Evolutionary conservation across 2,888 invertebrate species (phyloP).

Genomic region (Sthenelais limicola): DNA sequence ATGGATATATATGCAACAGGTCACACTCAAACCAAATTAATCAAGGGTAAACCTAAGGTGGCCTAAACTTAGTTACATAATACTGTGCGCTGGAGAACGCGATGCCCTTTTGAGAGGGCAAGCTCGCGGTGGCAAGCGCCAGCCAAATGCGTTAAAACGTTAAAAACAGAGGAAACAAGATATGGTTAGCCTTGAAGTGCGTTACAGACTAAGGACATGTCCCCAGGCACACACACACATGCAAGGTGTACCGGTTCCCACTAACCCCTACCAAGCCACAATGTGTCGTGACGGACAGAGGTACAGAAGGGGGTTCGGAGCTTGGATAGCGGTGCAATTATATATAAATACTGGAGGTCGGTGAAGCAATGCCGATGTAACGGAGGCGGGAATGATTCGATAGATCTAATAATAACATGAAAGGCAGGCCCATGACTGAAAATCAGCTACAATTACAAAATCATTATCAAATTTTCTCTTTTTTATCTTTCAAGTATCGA

Average conservation of each 20-base stretch:
- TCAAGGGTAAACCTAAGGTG: conserved; percentile 33
- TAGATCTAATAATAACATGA: conserved; percentile 28
- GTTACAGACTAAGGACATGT: conserved; percentile 24
- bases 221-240: conserved; percentile 37
- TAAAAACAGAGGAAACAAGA: conserved; percentile 24
- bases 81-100: background rate
- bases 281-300: conserved; percentile 19
- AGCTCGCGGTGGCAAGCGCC: background rate
- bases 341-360: conserved; percentile 13
- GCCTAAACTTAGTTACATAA: conserved; percentile 33
- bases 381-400: conserved; percentile 9
- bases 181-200: conserved; percentile 20
- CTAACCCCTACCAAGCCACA: conserved; percentile 38
- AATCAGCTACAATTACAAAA: conserved; percentile 40
- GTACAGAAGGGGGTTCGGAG: conserved; percentile 14
- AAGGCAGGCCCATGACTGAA: conserved; percentile 44
- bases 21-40: conserved; percentile 39
- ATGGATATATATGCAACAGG: conserved; percentile 8
- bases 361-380: conserved; percentile 37
- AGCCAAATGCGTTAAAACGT: conserved; percentile 2
- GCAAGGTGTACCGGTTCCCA: conserved; percentile 30
- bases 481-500: conserved; percentile 1
- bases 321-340: conserved; percentile 29
- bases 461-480: background rate
- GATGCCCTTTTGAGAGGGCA: background rate